phyloP scores from a whole-genome alignment of 2,113 vertebrate genomes.

The Pelmatolapia mariae region DNA sequence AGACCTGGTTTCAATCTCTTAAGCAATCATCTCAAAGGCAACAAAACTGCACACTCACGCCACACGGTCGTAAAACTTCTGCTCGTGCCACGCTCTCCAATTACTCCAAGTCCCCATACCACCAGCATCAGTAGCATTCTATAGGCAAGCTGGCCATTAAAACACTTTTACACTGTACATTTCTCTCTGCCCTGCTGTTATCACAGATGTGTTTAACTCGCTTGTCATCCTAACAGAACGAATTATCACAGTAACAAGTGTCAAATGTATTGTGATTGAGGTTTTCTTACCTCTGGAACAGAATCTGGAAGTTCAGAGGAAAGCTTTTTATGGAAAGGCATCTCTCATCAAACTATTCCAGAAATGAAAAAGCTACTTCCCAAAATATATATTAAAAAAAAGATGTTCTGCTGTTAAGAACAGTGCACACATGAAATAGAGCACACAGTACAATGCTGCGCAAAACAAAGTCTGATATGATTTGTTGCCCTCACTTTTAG shows the following conservation, averaged over 20 bases:
- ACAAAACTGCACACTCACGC: not conserved
- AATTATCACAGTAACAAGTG: not conserved
- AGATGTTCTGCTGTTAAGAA: not conserved
- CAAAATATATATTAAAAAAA: not conserved
- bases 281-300: not conserved
- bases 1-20: not conserved
- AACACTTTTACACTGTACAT: not conserved
- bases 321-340: not conserved
- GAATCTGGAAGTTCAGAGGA: not conserved
- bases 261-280: not conserved
- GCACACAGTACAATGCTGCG: not conserved
- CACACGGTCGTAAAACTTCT: fast-evolving
- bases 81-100: fast-evolving
- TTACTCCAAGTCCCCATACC: not conserved
- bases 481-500: not conserved
- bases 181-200: not conserved
- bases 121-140: not conserved
- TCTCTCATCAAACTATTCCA: not conserved
- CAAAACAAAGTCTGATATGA: not conserved
- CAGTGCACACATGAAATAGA: not conserved
- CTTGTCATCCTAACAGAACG: not conserved
- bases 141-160: not conserved
- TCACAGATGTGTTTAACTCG: not conserved
- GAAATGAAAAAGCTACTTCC: not conserved
- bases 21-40: not conserved